Conservation (phyloP, 2,888 invertebrate genomes). For the Teleiodes luculella region DNA sequence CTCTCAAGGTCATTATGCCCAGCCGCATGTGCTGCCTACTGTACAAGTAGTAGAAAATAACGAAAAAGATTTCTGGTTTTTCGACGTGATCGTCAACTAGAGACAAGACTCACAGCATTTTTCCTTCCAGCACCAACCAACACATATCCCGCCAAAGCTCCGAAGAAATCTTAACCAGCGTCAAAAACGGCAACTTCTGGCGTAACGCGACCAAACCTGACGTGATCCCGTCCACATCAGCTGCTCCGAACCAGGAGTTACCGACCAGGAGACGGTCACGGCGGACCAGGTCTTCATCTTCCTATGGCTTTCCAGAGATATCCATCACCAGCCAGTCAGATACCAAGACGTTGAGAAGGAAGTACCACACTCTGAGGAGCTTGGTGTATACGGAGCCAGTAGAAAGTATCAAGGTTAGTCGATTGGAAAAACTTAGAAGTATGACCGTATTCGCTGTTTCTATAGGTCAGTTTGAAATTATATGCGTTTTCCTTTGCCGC, state of each 20-base stretch:
- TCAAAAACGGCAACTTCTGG: constrained; percentile 65
- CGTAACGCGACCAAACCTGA: constrained; percentile 64
- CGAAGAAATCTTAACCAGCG: constrained; percentile 63
- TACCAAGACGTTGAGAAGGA: constrained; percentile 45
- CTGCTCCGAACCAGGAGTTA: constrained; percentile 33
- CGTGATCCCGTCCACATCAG: constrained; percentile 56
- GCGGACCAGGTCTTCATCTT: constrained; percentile 49
- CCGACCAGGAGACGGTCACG: constrained; percentile 34
- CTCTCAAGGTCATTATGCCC: too few species aligned
- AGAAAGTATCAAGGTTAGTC: constrained; percentile 60
- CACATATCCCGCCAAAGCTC: constrained; percentile 52
- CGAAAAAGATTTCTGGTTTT: too few species aligned
- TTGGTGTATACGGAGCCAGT: constrained; percentile 67
- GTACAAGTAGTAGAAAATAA: too few species aligned
- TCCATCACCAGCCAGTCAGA: constrained; percentile 61
- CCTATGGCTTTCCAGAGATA: constrained; percentile 67
- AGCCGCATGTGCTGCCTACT: too few species aligned
- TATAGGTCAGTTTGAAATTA: too few species aligned
- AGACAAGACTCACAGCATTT: too few species aligned
- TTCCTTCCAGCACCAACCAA: not conserved
- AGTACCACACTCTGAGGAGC: constrained; percentile 52
- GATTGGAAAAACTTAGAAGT: too few species aligned
- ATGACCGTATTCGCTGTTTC: too few species aligned
- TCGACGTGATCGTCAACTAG: not conserved
- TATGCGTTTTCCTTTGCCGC: too few species aligned